Base-by-base conservation (phyloP, 1,140 invertebrate genomes). In the Pygmarrhopalites habei region DNA sequence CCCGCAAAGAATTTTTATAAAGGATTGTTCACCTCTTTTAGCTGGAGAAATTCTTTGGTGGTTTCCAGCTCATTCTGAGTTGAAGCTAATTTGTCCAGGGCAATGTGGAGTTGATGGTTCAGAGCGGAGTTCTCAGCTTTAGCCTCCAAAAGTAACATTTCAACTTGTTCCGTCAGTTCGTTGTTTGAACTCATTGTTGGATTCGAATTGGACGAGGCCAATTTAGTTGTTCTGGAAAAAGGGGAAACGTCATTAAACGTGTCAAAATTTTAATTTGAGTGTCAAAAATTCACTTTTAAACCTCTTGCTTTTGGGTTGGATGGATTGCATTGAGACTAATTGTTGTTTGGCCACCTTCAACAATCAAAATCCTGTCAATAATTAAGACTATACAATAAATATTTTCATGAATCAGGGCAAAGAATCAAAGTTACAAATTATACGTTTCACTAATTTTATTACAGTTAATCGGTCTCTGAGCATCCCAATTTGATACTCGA, bases 51-150 rank as follows among this genome's bases (percentile, higher is more conserved):
- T 21, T 55, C 51, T 32, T 32, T 55, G 14, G 51, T 28, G 7
- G 51, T 55, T 12, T 28, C 25, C 5, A 55, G 29, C 29, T 55
- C 51, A 12, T 26, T 28, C 21, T 55, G 7, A 10, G 29, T 12
- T 5, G 51, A 15, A 10, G 23, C 3, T 4, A 55, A 10, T 55
- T 55, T 21, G 29, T 55, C 51, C 29, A 21, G 5, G 3, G 29
- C 10, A 28, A 7, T 7, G 5, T 29, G 26, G 19, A 63, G 29
- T 58, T 63, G 53, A 23, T 47, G 10, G 15, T 56, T 43, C 29
- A 57, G 23, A 1, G 61, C 61, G 46, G 46, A 44, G 29, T 63
- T 63, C 29, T 63, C 61, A 14, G 61, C 46, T 49, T 63, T 63
- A 4, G 53, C 44, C 21, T 63, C 61, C 28, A 63, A n/a, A 1